Percentiles rank a stretch among this genome's conserved stretches.
phyloP scores from a whole-genome alignment of 2,888 invertebrate genomes.

The Noctua fimbriata region DNA sequence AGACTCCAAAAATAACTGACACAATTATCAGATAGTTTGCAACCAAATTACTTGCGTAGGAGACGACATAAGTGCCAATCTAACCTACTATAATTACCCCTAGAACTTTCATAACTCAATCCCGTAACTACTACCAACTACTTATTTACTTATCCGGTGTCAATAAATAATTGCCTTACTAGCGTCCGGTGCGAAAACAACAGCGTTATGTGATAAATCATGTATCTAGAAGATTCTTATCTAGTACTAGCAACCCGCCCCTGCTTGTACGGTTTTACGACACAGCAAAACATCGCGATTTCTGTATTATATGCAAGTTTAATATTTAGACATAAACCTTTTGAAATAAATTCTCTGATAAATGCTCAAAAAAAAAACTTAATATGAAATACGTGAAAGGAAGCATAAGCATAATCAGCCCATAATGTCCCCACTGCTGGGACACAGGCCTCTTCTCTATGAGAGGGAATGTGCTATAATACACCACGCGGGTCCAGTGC shows the following conservation, averaged over 20 bases:
- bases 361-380: not conserved
- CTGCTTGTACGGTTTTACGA: not conserved
- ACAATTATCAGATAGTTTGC: conserved; percentile 2
- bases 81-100: conserved; percentile 49
- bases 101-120: conserved; percentile 51
- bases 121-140: conserved; percentile 26
- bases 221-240: conserved; percentile 26
- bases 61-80: conserved; percentile 17
- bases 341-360: not conserved
- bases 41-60: conserved; percentile 22
- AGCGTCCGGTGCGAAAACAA: conserved; percentile 44
- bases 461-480: no score
- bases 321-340: not conserved
- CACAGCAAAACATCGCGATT: not conserved
- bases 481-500: no score
- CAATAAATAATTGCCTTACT: conserved; percentile 44
- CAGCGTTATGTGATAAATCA: conserved; percentile 50
- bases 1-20: conserved; percentile 3
- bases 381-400: not conserved
- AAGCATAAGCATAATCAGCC: no score
- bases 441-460: no score
- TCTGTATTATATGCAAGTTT: not conserved
- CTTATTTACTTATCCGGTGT: conserved; percentile 50
- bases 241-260: not conserved
- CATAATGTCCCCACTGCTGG: no score